Evolutionary conservation across 2,888 invertebrate genomes (phyloP), one percentile per base, ranked within the genome.

Genomic region (Chrysina gloriosa): DNA sequence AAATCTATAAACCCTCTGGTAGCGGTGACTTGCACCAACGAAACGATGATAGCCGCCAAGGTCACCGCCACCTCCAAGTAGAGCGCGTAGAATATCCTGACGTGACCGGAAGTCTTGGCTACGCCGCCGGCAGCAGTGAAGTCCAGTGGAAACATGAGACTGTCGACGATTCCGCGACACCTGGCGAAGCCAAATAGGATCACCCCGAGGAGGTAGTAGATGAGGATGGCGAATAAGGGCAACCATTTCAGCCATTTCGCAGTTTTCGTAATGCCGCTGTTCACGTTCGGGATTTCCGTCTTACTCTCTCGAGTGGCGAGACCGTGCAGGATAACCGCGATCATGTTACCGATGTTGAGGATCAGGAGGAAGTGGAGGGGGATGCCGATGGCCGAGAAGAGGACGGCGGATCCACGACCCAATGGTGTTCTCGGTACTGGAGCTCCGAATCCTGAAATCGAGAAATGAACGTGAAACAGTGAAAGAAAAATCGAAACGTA

Each of bases 71-170:
- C 86, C 76, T 91, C 91, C 67, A 91, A 84, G 81, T 90, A 92
- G 19, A 90, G 77, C 0, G 87, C 90, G 78, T 91, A 91, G 1
- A 89, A 77, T 21, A 90, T 84, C 9, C 90, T 84, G 9, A 89
- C 84, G 74, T 86, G 82, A 2, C 87, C 86, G 54, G 84, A 81
- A 23, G 89, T 88, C 19, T 83, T 84, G 4, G 89, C 89, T 27
- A 91, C 86, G 1, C 90, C 90, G 0, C 91, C 90, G 0, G 87
- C 88, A 0, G 89, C 89, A 3, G 91, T 90, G 74, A 92, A 91
- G 77, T 91, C 90, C 69, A 91, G 76, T 0, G 91, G 91, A 76
- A 91, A 92, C 82, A 90, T 84, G 16, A 89, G 77, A 68, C 86
- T 83, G 47, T 89, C 89, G 2, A 86, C 79, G 0, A 86, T 77